Evolutionary conservation across 2,888 invertebrate genomes (phyloP).

Genomic region (Eumacrocentrus americanus): DNA sequence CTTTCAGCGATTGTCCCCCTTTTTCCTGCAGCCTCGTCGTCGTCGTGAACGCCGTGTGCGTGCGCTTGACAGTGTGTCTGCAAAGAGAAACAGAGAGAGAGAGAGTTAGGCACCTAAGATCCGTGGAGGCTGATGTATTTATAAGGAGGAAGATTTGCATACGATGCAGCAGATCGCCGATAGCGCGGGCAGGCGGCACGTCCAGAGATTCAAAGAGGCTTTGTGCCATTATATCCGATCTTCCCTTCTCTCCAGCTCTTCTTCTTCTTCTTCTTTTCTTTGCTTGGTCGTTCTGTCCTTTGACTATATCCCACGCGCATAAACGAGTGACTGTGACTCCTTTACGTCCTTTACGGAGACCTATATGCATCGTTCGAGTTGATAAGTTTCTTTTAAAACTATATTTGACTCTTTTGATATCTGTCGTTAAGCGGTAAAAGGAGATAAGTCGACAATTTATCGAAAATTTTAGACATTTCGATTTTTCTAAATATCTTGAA

Average conservation of each 20-base stretch:
- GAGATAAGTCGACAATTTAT: too few species aligned
- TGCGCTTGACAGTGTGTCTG: slow-evolving; percentile 35
- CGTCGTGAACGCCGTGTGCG: slow-evolving; percentile 4
- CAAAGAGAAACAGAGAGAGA: slow-evolving; percentile 29
- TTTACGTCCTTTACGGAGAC: not conserved
- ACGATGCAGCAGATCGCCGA: slow-evolving; percentile 57
- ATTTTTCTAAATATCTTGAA: too few species aligned
- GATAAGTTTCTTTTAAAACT: too few species aligned
- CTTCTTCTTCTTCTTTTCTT: slow-evolving; percentile 27
- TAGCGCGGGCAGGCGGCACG: slow-evolving; percentile 39
- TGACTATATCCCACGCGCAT: slow-evolving; percentile 25
- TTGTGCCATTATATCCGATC: slow-evolving; percentile 46
- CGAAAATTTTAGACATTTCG: too few species aligned
- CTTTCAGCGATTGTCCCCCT: not conserved
- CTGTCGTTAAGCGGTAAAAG: too few species aligned
- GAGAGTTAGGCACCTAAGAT: slow-evolving; percentile 53
- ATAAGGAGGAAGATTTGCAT: slow-evolving; percentile 62
- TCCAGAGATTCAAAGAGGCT: slow-evolving; percentile 44
- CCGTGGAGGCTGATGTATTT: slow-evolving; percentile 60
- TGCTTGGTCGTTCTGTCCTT: slow-evolving; percentile 3
- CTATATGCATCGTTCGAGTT: not conserved
- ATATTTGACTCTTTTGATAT: too few species aligned
- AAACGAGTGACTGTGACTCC: slow-evolving; percentile 16
- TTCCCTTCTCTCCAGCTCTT: slow-evolving; percentile 31
- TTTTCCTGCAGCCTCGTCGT: not conserved